Percentiles rank a stretch among this genome's conserved stretches.
phyloP scores from a whole-genome alignment of 2,797 vertebrate genomes.

The Ctenopoma multispine region DNA sequence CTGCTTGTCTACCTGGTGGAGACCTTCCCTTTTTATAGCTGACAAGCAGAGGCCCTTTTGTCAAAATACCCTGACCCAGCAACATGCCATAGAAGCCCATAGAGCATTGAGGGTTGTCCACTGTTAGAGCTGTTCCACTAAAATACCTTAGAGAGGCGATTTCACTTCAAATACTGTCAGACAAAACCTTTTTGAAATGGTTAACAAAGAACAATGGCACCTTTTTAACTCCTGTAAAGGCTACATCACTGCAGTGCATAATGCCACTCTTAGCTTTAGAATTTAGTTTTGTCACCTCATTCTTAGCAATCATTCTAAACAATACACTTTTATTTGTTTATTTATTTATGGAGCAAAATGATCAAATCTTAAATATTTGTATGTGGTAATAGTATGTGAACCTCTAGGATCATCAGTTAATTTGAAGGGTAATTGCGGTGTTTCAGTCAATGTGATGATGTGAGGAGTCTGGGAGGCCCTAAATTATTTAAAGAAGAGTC shows the following conservation, averaged over 20 bases:
- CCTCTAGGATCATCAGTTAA: too few relatives aligned
- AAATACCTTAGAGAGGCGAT: conserved; percentile 49
- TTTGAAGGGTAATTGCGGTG: too few relatives aligned
- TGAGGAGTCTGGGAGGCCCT: too few relatives aligned
- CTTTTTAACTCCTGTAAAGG: conserved; percentile 44
- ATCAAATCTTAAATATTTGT: too few relatives aligned
- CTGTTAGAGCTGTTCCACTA: conserved; percentile 35
- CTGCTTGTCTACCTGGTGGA: conserved; percentile 54
- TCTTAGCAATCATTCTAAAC: conserved; percentile 11
- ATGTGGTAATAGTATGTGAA: too few relatives aligned
- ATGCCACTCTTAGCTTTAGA: conserved; percentile 25
- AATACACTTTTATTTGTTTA: too few relatives aligned
- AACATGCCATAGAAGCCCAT: conserved; percentile 49
- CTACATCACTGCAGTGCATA: conserved; percentile 13
- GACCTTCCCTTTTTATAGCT: conserved; percentile 58
- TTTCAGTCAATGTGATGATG: too few relatives aligned
- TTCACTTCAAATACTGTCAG: conserved; percentile 30
- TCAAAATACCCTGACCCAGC: conserved; percentile 61
- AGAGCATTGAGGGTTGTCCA: conserved; percentile 39
- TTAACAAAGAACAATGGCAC: conserved; percentile 43
- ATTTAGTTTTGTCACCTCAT: conserved; percentile 7
- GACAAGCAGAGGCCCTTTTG: conserved; percentile 44
- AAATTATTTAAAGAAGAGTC: too few relatives aligned
- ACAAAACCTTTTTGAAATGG: conserved; percentile 59
- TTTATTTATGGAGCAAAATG: too few relatives aligned